These are phyloP conservation scores for Plodia interpunctella DNA, from an alignment of 1,140 invertebrate species.

Conservation along the genomic window DNA sequence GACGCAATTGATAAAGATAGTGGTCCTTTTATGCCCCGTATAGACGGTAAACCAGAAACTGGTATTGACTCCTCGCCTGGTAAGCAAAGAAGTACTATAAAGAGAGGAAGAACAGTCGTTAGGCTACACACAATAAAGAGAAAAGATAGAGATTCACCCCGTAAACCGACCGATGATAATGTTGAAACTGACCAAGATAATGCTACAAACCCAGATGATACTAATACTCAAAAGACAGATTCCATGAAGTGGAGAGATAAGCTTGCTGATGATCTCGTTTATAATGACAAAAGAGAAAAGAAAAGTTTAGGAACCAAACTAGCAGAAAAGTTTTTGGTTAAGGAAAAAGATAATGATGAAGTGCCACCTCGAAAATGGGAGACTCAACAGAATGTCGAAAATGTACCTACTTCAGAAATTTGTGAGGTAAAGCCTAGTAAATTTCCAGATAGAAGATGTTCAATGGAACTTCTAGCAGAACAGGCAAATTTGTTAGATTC, in stretches of 20 bases:
- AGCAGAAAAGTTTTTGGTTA: slow-evolving; percentile 86
- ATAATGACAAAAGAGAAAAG: slow-evolving; percentile 71
- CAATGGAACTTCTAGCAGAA: slow-evolving; percentile 74
- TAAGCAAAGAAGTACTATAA: slow-evolving; percentile 77
- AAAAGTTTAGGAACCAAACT: slow-evolving; percentile 84
- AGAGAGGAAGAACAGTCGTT: slow-evolving; percentile 83
- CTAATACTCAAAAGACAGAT: slow-evolving; percentile 38
- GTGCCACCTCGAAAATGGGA: neutral
- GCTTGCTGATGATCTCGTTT: slow-evolving; percentile 76
- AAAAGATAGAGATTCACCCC: slow-evolving; percentile 76
- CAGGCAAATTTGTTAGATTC: slow-evolving; percentile 74
- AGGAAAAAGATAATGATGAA: slow-evolving; percentile 76
- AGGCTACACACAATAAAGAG: slow-evolving; percentile 81
- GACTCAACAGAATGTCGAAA: slow-evolving; percentile 17
- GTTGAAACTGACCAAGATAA: neutral
- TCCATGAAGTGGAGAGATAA: slow-evolving; percentile 78
- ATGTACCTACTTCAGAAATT: slow-evolving; percentile 16
- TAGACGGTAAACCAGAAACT: slow-evolving; percentile 63
- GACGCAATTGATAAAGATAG: slow-evolving; percentile 33
- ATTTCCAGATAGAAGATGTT: slow-evolving; percentile 66
- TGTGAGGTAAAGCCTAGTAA: slow-evolving; percentile 42
- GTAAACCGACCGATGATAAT: slow-evolving; percentile 37
- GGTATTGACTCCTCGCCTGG: slow-evolving; percentile 62
- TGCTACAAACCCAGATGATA: slow-evolving; percentile 8
- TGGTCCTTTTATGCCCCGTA: slow-evolving; percentile 49